phyloP scores from a whole-genome alignment of 2,797 vertebrate species.

The Melanotaenia maccullochi region DNA sequence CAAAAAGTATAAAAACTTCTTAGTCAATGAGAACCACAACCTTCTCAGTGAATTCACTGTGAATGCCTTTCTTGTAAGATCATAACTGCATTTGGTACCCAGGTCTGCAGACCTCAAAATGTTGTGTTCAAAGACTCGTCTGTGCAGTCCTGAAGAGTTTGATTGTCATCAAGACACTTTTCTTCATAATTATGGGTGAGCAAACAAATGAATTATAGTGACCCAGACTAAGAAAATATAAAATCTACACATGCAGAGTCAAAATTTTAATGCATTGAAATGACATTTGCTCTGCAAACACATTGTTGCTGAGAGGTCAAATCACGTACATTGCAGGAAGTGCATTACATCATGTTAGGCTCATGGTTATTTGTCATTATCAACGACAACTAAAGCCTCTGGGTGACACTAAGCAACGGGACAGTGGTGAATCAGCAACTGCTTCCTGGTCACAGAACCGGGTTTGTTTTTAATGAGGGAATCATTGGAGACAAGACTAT shows the following conservation, averaged over 20 bases:
- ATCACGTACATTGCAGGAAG: conserved; percentile 18
- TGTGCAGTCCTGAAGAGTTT: conserved; percentile 53
- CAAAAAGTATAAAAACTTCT: no score
- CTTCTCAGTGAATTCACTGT: neutral
- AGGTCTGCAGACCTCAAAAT: conserved; percentile 26
- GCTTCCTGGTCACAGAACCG: conserved; percentile 37
- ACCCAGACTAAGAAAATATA: neutral
- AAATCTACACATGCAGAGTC: neutral
- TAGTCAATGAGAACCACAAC: no score
- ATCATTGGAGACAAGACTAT: conserved; percentile 24
- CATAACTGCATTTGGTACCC: no score
- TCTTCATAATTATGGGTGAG: neutral
- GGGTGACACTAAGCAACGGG: conserved; percentile 41
- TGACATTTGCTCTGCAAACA: conserved; percentile 3
- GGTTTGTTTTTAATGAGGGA: conserved; percentile 24
- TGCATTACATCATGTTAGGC: conserved; percentile 41
- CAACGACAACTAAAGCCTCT: conserved; percentile 45
- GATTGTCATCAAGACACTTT: conserved; percentile 38
- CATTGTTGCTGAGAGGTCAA: conserved; percentile 18
- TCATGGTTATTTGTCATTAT: conserved; percentile 37
- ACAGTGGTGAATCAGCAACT: conserved; percentile 49
- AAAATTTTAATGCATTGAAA: conserved; percentile 11
- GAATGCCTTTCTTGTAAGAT: neutral
- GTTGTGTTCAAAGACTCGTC: conserved; percentile 57
- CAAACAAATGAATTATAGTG: neutral